These are phyloP conservation scores for Mormyrops boulengeri DNA, from an alignment of 2,797 vertebrate species.

Conservation along the genomic window DNA sequence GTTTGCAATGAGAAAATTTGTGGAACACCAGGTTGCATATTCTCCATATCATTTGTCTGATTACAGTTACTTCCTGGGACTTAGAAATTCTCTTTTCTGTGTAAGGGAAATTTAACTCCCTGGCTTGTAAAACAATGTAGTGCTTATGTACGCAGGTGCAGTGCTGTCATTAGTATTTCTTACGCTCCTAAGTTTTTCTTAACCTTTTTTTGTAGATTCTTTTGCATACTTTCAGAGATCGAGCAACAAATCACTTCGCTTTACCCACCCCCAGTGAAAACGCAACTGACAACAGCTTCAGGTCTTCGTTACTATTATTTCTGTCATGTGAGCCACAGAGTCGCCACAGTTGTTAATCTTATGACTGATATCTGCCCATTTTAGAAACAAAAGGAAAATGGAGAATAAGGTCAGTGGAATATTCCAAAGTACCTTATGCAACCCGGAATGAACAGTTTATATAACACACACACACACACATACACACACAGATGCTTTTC, in stretches of 20 bases:
- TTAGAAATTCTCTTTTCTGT: neutral
- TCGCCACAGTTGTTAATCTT: constrained; percentile 13
- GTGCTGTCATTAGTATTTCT: neutral
- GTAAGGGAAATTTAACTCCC: neutral
- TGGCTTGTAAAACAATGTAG: neutral
- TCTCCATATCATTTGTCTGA: neutral
- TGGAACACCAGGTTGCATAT: neutral
- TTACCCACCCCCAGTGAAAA: neutral
- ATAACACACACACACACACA: neutral
- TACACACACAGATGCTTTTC: neutral
- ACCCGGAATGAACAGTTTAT: neutral
- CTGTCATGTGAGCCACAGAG: neutral
- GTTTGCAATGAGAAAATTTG: neutral
- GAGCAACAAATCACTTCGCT: neutral
- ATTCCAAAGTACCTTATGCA: constrained; percentile 16
- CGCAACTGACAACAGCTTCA: neutral
- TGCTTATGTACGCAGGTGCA: neutral
- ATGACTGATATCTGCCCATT: constrained; percentile 11
- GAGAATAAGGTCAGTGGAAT: constrained; percentile 11
- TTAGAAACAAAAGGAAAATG: neutral
- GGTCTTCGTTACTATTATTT: neutral
- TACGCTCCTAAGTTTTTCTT: neutral
- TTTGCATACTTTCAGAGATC: neutral
- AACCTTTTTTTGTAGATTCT: neutral
- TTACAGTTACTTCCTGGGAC: neutral